Base-by-base conservation (phyloP, 2,113 vertebrate genomes). In the Excalfactoria chinensis region DNA sequence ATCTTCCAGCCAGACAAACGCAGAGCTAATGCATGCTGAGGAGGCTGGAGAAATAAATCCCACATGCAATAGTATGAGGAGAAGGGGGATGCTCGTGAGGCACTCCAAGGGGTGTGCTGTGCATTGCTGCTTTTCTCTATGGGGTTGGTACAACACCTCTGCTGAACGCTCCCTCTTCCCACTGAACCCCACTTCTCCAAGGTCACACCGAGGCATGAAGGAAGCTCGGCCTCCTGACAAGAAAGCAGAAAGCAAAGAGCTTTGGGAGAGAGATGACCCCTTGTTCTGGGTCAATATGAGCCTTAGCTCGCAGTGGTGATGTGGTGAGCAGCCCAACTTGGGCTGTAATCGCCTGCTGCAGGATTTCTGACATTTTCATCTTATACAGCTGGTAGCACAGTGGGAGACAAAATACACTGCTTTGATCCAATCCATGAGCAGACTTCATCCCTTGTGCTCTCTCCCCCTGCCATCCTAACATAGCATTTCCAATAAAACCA, bases 341-440 rank as follows among this genome's bases (percentile, higher is more conserved):
- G 0, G 7, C 83, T 6, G 48, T 83, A 89, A 95, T 85, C 94
- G 88, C 90, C 79, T 93, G 74, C 95, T 93, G 70, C 81, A 93
- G 83, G 79, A 86, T 95, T 85, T 86, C 82, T 95, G 90, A 83
- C 82, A 64, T 85, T 90, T 81, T 64, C 0, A 0, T 78, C 90
- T 91, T 21, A 34, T 69, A 60, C 88, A 93, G 92, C 86, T 84
- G 90, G 88, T 83, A 48, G 41, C 88, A 80, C 89, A 84, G 83
- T 48, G 56, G 88, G 93, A 86, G 66, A 88, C 85, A 84, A 94
- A 90, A 88, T 51, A 87, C 17, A 60, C 20, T 40, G 34, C 79
- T 90, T 86, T 95, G 93, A 96, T 90, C 83, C 92, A 82, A 72
- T 7, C 78, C 93, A 85, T 25, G 49, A 91, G 87, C 22, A 92